A percentile compares a stretch with the other conserved stretches of the same genome.
Conservation (phyloP, 2,888 invertebrate genomes). For the Aelia acuminata region DNA sequence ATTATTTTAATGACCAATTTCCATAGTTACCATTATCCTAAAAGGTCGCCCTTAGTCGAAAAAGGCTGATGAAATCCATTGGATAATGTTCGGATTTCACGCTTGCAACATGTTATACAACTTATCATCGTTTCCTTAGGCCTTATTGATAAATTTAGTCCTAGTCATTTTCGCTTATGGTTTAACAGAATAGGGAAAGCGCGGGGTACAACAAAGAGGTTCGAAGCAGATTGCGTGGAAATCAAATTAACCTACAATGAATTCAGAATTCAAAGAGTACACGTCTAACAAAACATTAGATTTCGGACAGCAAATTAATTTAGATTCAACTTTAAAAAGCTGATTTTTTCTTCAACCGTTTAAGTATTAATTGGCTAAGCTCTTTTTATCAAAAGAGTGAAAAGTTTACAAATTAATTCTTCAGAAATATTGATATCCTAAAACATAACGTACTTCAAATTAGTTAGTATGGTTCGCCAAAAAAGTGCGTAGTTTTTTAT, state of each 20-base stretch:
- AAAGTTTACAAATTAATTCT: not conserved
- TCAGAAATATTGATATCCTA: too few relatives aligned
- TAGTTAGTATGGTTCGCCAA: too few relatives aligned
- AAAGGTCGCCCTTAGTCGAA: not conserved
- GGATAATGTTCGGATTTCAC: not conserved
- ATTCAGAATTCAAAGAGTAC: not conserved
- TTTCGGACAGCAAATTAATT: not conserved
- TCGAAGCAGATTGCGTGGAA: not conserved
- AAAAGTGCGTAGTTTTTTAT: too few relatives aligned
- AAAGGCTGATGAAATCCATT: not conserved
- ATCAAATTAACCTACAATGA: not conserved
- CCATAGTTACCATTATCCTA: not conserved
- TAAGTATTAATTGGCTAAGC: not conserved
- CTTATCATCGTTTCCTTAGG: not conserved
- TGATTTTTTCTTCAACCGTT: not conserved
- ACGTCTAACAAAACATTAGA: not conserved
- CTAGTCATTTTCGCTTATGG: not conserved
- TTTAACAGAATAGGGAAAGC: conserved; percentile 20
- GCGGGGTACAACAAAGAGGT: not conserved
- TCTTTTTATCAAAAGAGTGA: not conserved
- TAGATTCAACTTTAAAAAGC: not conserved
- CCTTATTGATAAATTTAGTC: not conserved
- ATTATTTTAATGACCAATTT: not conserved
- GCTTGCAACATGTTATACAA: conserved; percentile 14
- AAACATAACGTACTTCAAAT: too few relatives aligned